phyloP scores from a whole-genome alignment of 2,797 vertebrate genomes.

The Anisognathus igniventris region DNA sequence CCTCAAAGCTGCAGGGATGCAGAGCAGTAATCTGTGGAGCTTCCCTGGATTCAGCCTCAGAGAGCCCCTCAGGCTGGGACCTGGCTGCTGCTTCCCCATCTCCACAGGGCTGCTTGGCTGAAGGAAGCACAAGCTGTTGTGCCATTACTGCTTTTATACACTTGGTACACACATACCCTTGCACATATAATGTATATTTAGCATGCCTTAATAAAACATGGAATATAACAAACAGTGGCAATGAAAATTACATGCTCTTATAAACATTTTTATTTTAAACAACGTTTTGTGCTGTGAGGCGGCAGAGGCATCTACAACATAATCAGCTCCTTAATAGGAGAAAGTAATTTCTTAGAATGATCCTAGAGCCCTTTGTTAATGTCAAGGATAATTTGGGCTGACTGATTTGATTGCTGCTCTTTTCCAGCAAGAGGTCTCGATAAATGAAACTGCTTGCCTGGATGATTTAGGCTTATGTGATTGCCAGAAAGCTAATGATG shows the following conservation, averaged over 20 bases:
- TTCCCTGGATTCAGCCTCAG: neutral
- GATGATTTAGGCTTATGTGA: constrained; percentile 64
- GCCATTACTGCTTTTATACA: neutral
- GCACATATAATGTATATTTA: neutral
- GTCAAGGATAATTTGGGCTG: constrained; percentile 63
- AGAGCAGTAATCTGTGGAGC: neutral
- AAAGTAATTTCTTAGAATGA: constrained; percentile 63
- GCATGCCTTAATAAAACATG: neutral
- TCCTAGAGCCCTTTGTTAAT: constrained; percentile 64
- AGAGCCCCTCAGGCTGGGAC: neutral
- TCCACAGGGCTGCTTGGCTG: neutral
- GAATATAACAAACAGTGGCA: constrained; percentile 24
- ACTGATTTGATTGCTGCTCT: constrained; percentile 67
- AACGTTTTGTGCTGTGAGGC: neutral
- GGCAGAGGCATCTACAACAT: neutral
- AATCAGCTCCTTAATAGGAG: constrained; percentile 46
- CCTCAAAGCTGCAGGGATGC: accelerated
- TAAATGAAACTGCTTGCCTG: constrained; percentile 61
- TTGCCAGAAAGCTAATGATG: constrained; percentile 62
- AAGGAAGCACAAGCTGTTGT: neutral
- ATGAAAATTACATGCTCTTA: constrained; percentile 40
- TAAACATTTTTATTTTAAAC: constrained; percentile 28
- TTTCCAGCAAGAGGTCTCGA: constrained; percentile 51
- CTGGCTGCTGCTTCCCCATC: neutral
- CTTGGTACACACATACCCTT: neutral